Base-by-base conservation (phyloP, 1,140 invertebrate species). In the Phenacoccus solenopsis region DNA sequence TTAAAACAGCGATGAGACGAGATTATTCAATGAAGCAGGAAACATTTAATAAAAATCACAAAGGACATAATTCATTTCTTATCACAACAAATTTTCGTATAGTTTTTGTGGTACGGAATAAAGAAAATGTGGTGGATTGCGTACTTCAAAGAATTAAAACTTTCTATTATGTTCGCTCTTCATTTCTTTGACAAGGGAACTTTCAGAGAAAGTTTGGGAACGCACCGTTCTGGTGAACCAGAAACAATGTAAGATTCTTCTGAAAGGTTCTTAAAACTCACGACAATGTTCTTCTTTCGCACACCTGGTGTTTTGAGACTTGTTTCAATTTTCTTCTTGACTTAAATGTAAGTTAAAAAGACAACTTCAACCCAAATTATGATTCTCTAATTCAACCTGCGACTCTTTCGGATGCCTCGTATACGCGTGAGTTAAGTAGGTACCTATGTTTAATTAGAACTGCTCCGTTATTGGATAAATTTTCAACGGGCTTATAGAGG, bases 251-350 rank as follows among this genome's bases (percentile, higher is more conserved):
- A 27, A 64, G 25, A 64, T 64, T 64, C 25, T 64, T 25, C 21
- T 64, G 59, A 64, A 64, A 64, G 59, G 25, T 64, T 25, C 59
- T 64, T 64, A 64, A 64, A 64, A 64, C 22, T 64, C 25, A 64
- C 13, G 59, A 64, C 59, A 64, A n/a, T 49, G 38, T 64, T 64
- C 25, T 22, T 59, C 56, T 25, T 64, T 64, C 25, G 25, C 59
- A 27, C 59, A 64, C 59, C 59, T 64, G 59, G 25, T 64, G 59
- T 64, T 64, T 27, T 64, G 25, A 64, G 59, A 27, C 59, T 64
- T 64, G 25, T 64, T 64, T 64, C 59, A 2, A 24, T 27, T 64
- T 24, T 64, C 59, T 64, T 1, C 25, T 25, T 64, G 25, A 64
- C 22, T 7, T 64, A 64, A 64, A 20, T 16, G 38, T 27, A 64